Base-by-base conservation (phyloP, 2,888 invertebrate genomes). In the Limenitis camilla region DNA sequence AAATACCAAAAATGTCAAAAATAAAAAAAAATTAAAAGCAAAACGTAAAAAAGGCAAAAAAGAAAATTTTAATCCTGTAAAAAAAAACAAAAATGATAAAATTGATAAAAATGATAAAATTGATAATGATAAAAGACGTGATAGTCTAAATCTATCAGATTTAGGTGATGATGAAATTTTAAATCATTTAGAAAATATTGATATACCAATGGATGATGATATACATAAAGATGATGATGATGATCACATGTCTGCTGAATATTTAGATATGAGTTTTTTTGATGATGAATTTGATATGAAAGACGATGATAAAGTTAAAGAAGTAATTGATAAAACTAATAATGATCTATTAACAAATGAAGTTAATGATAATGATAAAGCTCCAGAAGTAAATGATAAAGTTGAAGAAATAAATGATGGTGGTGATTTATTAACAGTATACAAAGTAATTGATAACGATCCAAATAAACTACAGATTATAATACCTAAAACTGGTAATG, bases 121-220 rank as follows among this genome's bases (percentile, higher is more conserved):
- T 41, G 38, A 10, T 27, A 40, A 47, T 19, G 49, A 53, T 11
- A 39, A 29, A 6, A 52, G 36, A 32, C 51, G 53, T 6, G 53
- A 55, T 6, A 43, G 53, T 29, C 52, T 40, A 1, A 47, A 57
- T n/a, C 33, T 53, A 19, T 30, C 52, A 6, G 47, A 55, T 33
- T 31, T 56, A n/a, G 38, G 40, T 9, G 61, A 62, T n/a, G 53
- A 52, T 11, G 56, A 59, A 7, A 36, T 56, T 6, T 29, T 56
- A 2, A 53, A 49, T 33, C 40, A 49, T 43, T 54, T 63, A 10
- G 63, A 63, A 53, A 63, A 61, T 29, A 55, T 63, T 1, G 40
- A 59, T 27, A 63, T 63, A 47, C 63, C 62, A 3, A 54, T 60
- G 1, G 55, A 54, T 5, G 31, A 40, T 8, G 30, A n/a, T 10